A percentile compares a stretch with the other conserved stretches of the same genome.
Conservation (phyloP, 2,797 vertebrate genomes). For the Hydrophis major region DNA sequence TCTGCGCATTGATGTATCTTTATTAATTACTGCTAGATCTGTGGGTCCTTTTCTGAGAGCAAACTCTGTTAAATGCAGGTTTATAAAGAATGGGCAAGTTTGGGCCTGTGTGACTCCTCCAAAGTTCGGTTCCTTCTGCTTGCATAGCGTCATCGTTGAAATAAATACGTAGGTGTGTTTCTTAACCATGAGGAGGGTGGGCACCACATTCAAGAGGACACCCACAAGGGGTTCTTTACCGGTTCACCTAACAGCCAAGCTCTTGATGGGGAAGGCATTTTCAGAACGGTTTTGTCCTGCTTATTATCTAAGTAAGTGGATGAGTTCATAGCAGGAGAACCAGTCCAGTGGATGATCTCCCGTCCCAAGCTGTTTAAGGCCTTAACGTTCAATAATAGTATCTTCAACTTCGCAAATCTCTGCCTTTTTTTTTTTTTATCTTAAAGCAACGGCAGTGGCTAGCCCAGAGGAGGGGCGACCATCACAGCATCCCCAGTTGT, state of each 20-base stretch:
- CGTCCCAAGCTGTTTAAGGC: neutral
- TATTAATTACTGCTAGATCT: no score
- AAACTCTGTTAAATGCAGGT: neutral
- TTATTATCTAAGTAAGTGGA: neutral
- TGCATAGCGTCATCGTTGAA: neutral
- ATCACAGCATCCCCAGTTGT: neutral
- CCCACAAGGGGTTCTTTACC: neutral
- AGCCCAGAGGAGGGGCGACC: neutral
- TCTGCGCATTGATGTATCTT: no score
- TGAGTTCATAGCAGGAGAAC: neutral
- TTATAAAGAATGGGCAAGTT: neutral
- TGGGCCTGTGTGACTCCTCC: neutral
- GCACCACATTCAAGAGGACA: neutral
- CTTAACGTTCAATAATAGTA: neutral
- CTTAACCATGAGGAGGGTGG: neutral
- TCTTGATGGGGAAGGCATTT: neutral
- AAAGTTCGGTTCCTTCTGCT: neutral
- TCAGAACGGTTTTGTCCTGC: neutral
- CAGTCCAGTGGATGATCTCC: neutral
- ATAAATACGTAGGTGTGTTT: neutral
- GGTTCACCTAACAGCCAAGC: neutral
- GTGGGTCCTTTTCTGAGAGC: neutral
- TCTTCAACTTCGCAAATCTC: neutral
- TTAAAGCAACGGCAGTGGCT: neutral
- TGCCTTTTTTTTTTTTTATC: neutral